Evolutionary conservation across 2,797 vertebrate genomes (phyloP).

Genomic region (Lacerta bilineata): DNA sequence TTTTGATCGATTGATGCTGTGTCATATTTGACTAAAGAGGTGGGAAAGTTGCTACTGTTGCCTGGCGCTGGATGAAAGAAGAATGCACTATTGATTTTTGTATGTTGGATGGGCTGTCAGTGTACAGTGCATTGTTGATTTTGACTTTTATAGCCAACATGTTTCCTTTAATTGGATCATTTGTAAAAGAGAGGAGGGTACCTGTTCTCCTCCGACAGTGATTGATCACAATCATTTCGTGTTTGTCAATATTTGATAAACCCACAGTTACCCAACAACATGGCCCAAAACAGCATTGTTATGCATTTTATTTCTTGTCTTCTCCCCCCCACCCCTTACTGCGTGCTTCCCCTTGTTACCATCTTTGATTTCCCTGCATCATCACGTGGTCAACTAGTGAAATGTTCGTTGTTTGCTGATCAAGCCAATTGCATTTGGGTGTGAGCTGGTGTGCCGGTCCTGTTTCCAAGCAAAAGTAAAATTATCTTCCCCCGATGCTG

Average conservation of each 20-base stretch:
- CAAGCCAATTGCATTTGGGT: conserved; percentile 42
- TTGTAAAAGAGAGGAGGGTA: conserved; percentile 87
- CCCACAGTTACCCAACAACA: conserved; percentile 83
- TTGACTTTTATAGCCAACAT: conserved; percentile 89
- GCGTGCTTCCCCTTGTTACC: conserved; percentile 58
- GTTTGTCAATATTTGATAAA: conserved; percentile 92
- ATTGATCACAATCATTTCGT: conserved; percentile 88
- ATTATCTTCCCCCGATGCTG: background rate
- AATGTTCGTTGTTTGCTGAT: conserved; percentile 15
- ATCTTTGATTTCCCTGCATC: conserved; percentile 57
- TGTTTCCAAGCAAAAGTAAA: conserved; percentile 39
- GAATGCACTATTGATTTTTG: conserved; percentile 85
- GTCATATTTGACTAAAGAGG: conserved; percentile 90
- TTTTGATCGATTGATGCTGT: conserved; percentile 86
- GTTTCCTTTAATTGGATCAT: conserved; percentile 90
- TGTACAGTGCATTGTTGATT: conserved; percentile 86
- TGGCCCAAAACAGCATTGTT: conserved; percentile 79
- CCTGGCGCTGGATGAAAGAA: conserved; percentile 81
- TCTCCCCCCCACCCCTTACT: background rate
- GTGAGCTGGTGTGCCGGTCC: conserved; percentile 17
- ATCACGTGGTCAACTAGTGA: conserved; percentile 35
- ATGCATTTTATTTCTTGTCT: conserved; percentile 60
- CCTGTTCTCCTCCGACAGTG: conserved; percentile 83
- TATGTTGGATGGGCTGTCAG: conserved; percentile 88
- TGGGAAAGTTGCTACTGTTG: conserved; percentile 82